Evolutionary conservation across 1,140 invertebrate genomes (phyloP).

Genomic region (Alviniconcha marisindica): DNA sequence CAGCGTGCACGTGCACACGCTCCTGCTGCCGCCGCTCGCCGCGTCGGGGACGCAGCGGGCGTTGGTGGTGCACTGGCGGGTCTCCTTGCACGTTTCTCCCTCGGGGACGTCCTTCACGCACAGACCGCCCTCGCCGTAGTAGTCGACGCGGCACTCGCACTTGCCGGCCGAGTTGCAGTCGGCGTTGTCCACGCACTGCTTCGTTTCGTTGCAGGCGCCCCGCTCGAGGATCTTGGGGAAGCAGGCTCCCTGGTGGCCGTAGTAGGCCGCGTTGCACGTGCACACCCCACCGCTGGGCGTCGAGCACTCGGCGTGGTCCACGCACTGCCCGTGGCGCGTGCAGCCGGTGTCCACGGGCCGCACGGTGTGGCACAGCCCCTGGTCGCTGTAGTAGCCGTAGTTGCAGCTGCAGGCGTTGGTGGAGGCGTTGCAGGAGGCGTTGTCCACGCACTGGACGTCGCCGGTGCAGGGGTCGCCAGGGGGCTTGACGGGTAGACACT

Average conservation of each 20-base stretch:
- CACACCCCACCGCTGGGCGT: constrained; percentile 39
- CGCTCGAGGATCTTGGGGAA: background rate
- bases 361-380: constrained; percentile 2
- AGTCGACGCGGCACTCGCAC: constrained; percentile 32
- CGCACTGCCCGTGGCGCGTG: constrained; percentile 36
- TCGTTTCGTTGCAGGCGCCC: constrained; percentile 3
- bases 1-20: constrained; percentile 28
- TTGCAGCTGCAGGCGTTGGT: constrained; percentile 21
- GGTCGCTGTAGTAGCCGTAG: constrained; percentile 22
- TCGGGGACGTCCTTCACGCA: constrained; percentile 10
- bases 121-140: constrained; percentile 23
- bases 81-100: constrained; percentile 7
- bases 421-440: constrained; percentile 36
- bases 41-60: constrained; percentile 7
- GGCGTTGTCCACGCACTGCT: constrained; percentile 39
- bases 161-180: constrained; percentile 22
- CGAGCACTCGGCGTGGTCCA: constrained; percentile 38
- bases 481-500: constrained; percentile 32
- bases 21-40: background rate
- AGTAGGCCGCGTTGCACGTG: constrained; percentile 33
- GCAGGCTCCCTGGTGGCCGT: constrained; percentile 25
- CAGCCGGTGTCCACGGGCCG: constrained; percentile 17
- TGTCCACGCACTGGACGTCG: constrained; percentile 40
- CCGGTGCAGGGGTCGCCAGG: background rate
- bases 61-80: constrained; percentile 38